These are phyloP conservation scores for Cherax destructor DNA, from an alignment of 1,140 invertebrate species.

Conservation along the genomic window DNA sequence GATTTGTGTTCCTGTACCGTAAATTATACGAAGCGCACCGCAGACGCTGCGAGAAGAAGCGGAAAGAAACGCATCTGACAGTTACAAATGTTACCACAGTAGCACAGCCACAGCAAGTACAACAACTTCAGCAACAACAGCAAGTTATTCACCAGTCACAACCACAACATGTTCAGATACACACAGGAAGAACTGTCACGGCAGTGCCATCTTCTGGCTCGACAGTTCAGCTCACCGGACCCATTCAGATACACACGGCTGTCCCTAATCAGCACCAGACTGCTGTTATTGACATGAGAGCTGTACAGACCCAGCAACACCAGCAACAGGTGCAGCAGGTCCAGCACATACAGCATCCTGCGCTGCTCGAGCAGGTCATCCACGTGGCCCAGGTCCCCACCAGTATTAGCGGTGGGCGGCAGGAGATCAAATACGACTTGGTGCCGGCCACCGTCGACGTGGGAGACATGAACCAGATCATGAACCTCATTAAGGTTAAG, in stretches of 20 bases:
- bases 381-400: conserved; percentile 44
- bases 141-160: conserved; percentile 45
- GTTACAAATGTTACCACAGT: conserved; percentile 1
- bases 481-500: conserved; percentile 68
- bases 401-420: conserved; percentile 11
- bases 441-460: conserved; percentile 61
- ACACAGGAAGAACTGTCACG: conserved; percentile 21
- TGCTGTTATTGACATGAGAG: conserved; percentile 53
- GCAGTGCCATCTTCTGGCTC: conserved; percentile 7
- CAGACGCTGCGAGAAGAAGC: conserved; percentile 67
- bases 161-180: conserved; percentile 52
- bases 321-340: conserved; percentile 51
- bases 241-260: conserved; percentile 36
- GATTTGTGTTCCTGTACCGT: conserved; percentile 70
- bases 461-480: conserved; percentile 57
- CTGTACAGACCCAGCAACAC: conserved; percentile 25
- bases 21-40: conserved; percentile 70
- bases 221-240: conserved; percentile 42
- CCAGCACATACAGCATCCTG: conserved; percentile 47
- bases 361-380: conserved; percentile 59
- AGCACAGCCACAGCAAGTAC: not conserved
- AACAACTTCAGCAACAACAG: conserved; percentile 26
- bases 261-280: conserved; percentile 24
- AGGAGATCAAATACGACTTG: conserved; percentile 65
- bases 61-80: conserved; percentile 20